These are phyloP conservation scores for Zoroaster sp. DNA, from an alignment of 53 echinoderm and acorn worm genomes.

Conservation along the genomic window DNA sequence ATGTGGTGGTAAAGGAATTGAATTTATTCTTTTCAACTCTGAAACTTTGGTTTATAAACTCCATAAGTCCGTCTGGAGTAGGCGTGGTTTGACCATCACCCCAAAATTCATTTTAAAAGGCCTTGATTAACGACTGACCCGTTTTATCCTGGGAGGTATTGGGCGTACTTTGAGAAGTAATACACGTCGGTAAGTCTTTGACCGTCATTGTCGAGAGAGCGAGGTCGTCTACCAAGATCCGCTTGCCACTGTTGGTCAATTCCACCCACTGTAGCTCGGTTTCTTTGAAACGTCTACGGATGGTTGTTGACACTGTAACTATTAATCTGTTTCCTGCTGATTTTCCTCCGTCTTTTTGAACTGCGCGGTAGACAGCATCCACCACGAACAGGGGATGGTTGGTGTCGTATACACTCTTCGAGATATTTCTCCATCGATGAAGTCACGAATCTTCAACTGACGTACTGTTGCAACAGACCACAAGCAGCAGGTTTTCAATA, in stretches of 20 bases:
- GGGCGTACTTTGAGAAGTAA: conserved; percentile 64
- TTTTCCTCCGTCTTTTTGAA: background rate
- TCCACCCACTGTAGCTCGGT: conserved; percentile 22
- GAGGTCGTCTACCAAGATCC: conserved; percentile 1
- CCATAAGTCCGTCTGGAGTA: conserved; percentile 52
- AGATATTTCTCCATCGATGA: conserved; percentile 46
- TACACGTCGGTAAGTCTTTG: conserved; percentile 53
- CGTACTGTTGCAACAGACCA: conserved; percentile 60
- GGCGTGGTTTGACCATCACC: conserved; percentile 14
- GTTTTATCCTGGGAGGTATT: conserved; percentile 63
- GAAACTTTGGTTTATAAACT: conserved; percentile 64
- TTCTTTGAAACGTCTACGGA: conserved; percentile 28
- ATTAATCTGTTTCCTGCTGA: conserved; percentile 26
- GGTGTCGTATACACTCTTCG: conserved; percentile 66
- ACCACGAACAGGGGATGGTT: conserved; percentile 60
- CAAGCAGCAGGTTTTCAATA: conserved; percentile 16
- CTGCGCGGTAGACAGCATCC: conserved; percentile 44
- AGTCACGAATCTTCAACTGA: background rate
- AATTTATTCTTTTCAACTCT: conserved; percentile 13
- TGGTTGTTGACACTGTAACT: conserved; percentile 1
- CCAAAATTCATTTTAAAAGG: conserved; percentile 39
- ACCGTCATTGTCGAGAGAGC: conserved; percentile 1
- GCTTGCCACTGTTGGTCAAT: conserved; percentile 61
- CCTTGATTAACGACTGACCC: conserved; percentile 34
- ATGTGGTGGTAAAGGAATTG: conserved; percentile 66